These are phyloP conservation scores for Poeciliopsis occidentalis DNA, from an alignment of 2,113 vertebrate genomes.

Conservation along the genomic window DNA sequence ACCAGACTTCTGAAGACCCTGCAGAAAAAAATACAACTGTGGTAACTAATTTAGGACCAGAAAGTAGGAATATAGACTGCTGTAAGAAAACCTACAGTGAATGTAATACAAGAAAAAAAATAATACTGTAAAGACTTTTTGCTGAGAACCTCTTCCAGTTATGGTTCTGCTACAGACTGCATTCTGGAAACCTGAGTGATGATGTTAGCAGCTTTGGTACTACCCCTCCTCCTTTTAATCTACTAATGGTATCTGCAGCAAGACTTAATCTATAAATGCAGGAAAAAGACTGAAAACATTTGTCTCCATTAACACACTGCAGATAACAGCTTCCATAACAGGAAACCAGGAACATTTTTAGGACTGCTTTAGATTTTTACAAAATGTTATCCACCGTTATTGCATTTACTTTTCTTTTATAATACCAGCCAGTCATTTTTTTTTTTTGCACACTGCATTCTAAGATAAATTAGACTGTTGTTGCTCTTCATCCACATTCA, in stretches of 20 bases:
- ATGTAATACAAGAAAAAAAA: no score
- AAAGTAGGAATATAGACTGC: neutral
- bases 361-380: neutral
- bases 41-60: no score
- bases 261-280: slow-evolving; percentile 45
- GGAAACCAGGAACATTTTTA: slow-evolving; percentile 8
- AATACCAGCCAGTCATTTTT: neutral
- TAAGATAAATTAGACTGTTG: neutral
- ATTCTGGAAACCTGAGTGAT: slow-evolving; percentile 31
- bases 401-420: no score
- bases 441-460: neutral
- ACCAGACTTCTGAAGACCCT: slow-evolving; percentile 72
- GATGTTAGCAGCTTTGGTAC: slow-evolving; percentile 37
- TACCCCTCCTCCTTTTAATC: slow-evolving; percentile 47
- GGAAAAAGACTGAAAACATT: slow-evolving; percentile 25
- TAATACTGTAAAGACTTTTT: no score
- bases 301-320: slow-evolving; percentile 20
- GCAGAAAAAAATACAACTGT: neutral
- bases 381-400: neutral
- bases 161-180: neutral
- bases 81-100: neutral
- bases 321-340: slow-evolving; percentile 5
- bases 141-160: neutral
- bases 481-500: neutral
- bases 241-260: slow-evolving; percentile 64